These are phyloP conservation scores for Allobates femoralis DNA, from an alignment of 2,797 vertebrate species.

Conservation along the genomic window DNA sequence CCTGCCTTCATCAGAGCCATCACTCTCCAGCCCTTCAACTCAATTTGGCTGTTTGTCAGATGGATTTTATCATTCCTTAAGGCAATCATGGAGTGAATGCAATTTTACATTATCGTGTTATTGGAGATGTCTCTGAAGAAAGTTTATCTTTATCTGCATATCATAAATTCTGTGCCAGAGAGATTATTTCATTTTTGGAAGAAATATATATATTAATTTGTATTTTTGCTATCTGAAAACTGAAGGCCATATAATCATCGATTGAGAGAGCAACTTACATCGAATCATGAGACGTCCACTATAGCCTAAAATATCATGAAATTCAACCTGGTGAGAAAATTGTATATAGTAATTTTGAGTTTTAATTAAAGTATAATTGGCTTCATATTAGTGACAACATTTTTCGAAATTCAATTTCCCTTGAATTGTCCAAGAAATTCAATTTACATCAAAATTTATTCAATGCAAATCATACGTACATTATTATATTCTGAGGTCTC, in stretches of 20 bases:
- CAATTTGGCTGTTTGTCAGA: conserved; percentile 39
- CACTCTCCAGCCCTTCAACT: conserved; percentile 28
- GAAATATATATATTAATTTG: not conserved
- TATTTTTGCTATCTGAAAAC: not conserved
- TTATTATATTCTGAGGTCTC: no score
- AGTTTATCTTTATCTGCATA: conserved; percentile 35
- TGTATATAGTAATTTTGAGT: no score
- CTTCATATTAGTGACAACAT: no score
- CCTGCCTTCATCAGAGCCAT: conserved; percentile 28
- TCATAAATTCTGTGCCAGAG: not conserved
- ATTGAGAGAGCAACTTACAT: not conserved
- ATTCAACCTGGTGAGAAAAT: no score
- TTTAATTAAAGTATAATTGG: no score
- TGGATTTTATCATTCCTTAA: conserved; percentile 47
- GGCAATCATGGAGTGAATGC: conserved; percentile 41
- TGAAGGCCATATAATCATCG: not conserved
- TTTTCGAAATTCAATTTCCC: no score
- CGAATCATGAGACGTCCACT: not conserved
- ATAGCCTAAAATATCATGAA: no score
- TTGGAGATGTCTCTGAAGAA: conserved; percentile 20
- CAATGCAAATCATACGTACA: no score
- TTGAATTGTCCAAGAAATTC: no score
- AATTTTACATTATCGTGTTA: conserved; percentile 33
- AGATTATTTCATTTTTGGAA: not conserved
- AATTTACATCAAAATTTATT: no score